Percentiles rank a stretch among this genome's conserved stretches.
phyloP scores from a whole-genome alignment of 1,140 invertebrate genomes.

The Heterodera schachtii region DNA sequence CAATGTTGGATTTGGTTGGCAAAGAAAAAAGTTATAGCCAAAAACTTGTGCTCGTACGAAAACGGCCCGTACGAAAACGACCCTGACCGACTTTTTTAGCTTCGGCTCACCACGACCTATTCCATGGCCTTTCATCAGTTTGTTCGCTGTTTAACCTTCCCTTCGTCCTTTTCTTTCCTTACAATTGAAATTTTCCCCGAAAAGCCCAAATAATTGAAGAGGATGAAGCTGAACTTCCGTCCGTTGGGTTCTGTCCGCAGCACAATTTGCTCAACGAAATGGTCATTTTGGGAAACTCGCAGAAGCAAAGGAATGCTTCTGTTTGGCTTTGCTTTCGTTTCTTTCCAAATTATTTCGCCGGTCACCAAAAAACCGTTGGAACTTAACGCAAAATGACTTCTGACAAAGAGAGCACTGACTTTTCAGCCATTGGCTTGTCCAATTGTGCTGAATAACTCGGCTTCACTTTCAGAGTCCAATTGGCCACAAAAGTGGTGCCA shows the following conservation, averaged over 20 bases:
- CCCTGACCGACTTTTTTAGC: too few species aligned
- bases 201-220: conserved; percentile 18
- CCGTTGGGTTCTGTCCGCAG: conserved; percentile 9
- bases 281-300: not conserved
- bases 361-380: not conserved
- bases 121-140: too few species aligned
- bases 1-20: too few species aligned
- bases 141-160: too few species aligned
- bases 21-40: too few species aligned
- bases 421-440: not conserved
- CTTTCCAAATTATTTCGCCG: conserved; percentile 1
- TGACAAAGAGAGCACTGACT: not conserved
- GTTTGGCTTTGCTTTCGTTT: not conserved
- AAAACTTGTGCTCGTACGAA: too few species aligned
- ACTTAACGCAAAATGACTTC: not conserved
- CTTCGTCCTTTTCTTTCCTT: not conserved
- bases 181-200: conserved; percentile 23
- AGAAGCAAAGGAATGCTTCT: conserved; percentile 18
- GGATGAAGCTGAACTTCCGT: not conserved
- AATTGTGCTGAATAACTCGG: conserved; percentile 29
- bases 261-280: conserved; percentile 3
- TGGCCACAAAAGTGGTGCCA: conserved; percentile 4
- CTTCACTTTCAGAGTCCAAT: conserved; percentile 24
- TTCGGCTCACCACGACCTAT: too few species aligned
- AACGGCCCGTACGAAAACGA: too few species aligned